Evolutionary conservation across 2,113 vertebrate species (phyloP).

Genomic region (Danio rerio): GRCz12tu NC_133186.1:44311501-44312000

Average conservation of each 20-base stretch:
- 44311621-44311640: conserved; percentile 79
- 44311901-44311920: too few relatives aligned
- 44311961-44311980: too few relatives aligned
- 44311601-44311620: conserved; percentile 66
- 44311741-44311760: conserved; percentile 43
- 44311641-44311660: conserved; percentile 68
- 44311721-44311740: conserved; percentile 43
- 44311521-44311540: conserved; percentile 47
- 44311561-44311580: conserved; percentile 62
- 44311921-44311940: too few relatives aligned
- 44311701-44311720: conserved; percentile 68
- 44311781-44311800: conserved; percentile 43
- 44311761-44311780: conserved; percentile 49
- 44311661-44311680: conserved; percentile 84
- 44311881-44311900: too few relatives aligned
- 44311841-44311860: not conserved
- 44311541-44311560: conserved; percentile 45
- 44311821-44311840: not conserved
- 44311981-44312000: too few relatives aligned
- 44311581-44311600: conserved; percentile 63
- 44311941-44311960: too few relatives aligned
- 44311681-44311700: conserved; percentile 78
- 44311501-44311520: conserved; percentile 26
- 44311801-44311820: conserved; percentile 46
- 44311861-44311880: not conserved